Evolutionary conservation across 53 echinoderm and acorn worm genomes (phyloP).

Genomic region (Actinopyga echinites): DNA sequence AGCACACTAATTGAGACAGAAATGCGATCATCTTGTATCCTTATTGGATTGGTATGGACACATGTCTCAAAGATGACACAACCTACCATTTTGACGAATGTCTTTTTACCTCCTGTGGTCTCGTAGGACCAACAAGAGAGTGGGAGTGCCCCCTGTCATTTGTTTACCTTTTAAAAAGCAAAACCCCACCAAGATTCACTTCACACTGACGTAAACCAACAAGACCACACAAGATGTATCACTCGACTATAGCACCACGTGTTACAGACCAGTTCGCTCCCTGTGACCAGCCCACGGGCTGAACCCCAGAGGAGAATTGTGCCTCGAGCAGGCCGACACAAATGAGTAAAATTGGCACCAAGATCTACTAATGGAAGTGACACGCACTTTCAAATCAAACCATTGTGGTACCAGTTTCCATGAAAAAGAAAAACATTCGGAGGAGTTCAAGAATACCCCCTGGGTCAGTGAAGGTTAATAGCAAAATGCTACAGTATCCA

Average conservation of each 20-base stretch:
- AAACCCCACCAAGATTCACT: neutral
- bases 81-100: neutral
- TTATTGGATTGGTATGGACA: neutral
- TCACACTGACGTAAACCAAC: neutral
- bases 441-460: neutral
- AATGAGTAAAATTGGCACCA: neutral
- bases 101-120: conserved; percentile 4
- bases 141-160: neutral
- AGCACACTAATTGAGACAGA: neutral
- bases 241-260: neutral
- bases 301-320: neutral
- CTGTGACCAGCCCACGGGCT: neutral
- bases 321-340: neutral
- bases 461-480: conserved; percentile 36
- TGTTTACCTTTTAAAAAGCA: conserved; percentile 29
- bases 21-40: neutral
- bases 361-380: neutral
- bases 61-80: conserved; percentile 9
- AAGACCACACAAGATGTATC: conserved; percentile 15
- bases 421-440: too few species aligned
- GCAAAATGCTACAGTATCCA: conserved; percentile 38
- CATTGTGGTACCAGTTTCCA: too few species aligned
- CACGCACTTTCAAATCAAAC: too few species aligned
- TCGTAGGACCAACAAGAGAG: neutral
- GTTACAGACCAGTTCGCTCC: neutral